phyloP scores from a whole-genome alignment of 2,797 vertebrate genomes.

The Heliangelus exortis region DNA sequence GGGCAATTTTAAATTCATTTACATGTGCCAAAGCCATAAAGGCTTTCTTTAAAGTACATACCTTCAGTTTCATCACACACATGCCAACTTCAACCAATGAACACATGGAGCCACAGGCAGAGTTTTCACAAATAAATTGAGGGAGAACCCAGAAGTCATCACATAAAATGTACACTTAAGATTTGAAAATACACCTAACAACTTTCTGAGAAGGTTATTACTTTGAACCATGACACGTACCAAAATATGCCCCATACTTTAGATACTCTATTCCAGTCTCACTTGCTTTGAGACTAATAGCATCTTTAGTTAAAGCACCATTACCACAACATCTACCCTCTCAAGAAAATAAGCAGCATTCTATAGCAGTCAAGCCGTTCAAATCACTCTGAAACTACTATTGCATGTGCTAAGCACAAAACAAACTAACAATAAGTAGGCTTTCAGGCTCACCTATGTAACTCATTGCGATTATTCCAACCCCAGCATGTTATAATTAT shows the following conservation, averaged over 20 bases:
- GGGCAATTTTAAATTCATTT: background rate
- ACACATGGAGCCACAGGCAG: background rate
- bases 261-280: background rate
- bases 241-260: background rate
- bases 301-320: background rate
- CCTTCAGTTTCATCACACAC: background rate
- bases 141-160: background rate
- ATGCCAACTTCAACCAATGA: background rate
- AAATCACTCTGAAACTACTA: background rate
- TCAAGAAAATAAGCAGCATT: background rate
- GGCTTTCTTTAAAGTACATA: background rate
- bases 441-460: background rate
- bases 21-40: background rate
- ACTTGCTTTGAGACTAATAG: background rate
- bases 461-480: background rate
- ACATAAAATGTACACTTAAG: background rate
- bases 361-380: background rate
- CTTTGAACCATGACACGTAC: background rate
- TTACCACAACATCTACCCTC: background rate
- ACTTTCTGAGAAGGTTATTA: background rate
- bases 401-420: fast-evolving
- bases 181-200: background rate
- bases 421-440: background rate
- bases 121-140: background rate
- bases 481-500: background rate